These are phyloP conservation scores for Catostylus mosaicus DNA, from an alignment of 30 jellyfish, hydroid and myxozoan genomes.

Conservation along the genomic window DNA sequence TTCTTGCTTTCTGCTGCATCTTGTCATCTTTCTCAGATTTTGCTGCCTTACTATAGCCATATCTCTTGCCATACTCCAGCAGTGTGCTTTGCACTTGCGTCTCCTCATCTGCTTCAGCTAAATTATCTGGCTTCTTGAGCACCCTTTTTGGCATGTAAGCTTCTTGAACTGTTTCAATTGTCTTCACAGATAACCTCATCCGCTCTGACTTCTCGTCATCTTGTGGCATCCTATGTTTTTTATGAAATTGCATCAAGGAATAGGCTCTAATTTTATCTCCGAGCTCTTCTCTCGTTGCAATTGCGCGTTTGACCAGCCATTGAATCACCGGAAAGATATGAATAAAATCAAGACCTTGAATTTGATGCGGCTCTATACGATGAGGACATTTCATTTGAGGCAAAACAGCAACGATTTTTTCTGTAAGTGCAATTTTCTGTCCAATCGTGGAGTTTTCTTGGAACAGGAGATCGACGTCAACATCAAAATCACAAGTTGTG, in stretches of 20 bases:
- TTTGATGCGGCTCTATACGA: slow-evolving; percentile 98
- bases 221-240: slow-evolving; percentile 75
- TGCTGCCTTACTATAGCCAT: slow-evolving; percentile 69
- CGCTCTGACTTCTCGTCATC: slow-evolving; percentile 53
- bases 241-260: slow-evolving; percentile 81
- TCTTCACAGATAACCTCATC: slow-evolving; percentile 37
- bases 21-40: slow-evolving; percentile 75
- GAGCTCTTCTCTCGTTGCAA: slow-evolving; percentile 93
- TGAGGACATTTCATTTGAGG: slow-evolving; percentile 98
- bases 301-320: slow-evolving; percentile 97
- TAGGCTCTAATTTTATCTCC: slow-evolving; percentile 91
- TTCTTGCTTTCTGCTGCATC: slow-evolving; percentile 56
- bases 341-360: slow-evolving; percentile 96
- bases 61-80: slow-evolving; percentile 88
- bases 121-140: slow-evolving; percentile 72
- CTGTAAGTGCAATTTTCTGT: slow-evolving; percentile 93
- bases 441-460: slow-evolving; percentile 97
- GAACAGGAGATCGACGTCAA: slow-evolving; percentile 93
- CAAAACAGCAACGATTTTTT: slow-evolving; percentile 93
- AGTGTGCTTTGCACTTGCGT: slow-evolving; percentile 89
- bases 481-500: slow-evolving; percentile 93
- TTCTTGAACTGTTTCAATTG: slow-evolving; percentile 59
- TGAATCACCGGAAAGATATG: slow-evolving; percentile 93
- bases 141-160: slow-evolving; percentile 84
- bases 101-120: slow-evolving; percentile 82